Evolutionary conservation across 2,888 invertebrate species (phyloP).

Genomic region (Linnaemya tessellans): DNA sequence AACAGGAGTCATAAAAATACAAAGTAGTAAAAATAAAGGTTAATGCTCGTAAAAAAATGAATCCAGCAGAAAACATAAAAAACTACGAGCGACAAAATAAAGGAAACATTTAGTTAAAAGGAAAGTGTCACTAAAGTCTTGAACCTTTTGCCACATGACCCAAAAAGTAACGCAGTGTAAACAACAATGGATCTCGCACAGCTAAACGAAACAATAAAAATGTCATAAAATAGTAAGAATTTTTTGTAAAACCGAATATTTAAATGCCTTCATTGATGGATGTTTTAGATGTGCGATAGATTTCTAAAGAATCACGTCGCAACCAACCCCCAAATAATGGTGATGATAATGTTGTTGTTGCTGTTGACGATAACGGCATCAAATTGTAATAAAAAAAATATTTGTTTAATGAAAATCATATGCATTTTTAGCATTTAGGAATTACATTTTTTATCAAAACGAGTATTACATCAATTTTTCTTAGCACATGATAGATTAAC

Average conservation of each 20-base stretch:
- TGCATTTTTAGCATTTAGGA: constrained; percentile 76
- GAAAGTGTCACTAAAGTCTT: constrained; percentile 52
- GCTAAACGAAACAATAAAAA: constrained; percentile 48
- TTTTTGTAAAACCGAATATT: constrained; percentile 52
- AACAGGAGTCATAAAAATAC: constrained; percentile 39
- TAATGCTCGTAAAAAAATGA: constrained; percentile 56
- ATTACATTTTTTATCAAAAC: constrained; percentile 73
- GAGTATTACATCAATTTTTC: constrained; percentile 26
- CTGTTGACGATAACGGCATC: constrained; percentile 55
- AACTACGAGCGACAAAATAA: constrained; percentile 2
- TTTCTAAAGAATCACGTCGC: constrained; percentile 21
- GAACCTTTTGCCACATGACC: constrained; percentile 65
- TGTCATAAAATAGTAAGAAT: constrained; percentile 42
- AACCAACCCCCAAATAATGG: constrained; percentile 25
- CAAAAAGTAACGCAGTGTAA: constrained; percentile 45
- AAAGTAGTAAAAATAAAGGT: constrained; percentile 63
- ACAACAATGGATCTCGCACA: constrained; percentile 34
- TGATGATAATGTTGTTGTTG: constrained; percentile 33
- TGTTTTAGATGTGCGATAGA: constrained; percentile 12
- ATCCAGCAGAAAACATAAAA: constrained; percentile 39
- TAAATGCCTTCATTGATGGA: constrained; percentile 47
- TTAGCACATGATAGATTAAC: constrained; percentile 16
- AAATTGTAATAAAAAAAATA: constrained; percentile 57
- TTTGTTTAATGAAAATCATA: constrained; percentile 78
- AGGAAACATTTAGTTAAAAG: constrained; percentile 48